Evolutionary conservation across 2,888 invertebrate genomes (phyloP).

Genomic region (Amiota mariae): DNA sequence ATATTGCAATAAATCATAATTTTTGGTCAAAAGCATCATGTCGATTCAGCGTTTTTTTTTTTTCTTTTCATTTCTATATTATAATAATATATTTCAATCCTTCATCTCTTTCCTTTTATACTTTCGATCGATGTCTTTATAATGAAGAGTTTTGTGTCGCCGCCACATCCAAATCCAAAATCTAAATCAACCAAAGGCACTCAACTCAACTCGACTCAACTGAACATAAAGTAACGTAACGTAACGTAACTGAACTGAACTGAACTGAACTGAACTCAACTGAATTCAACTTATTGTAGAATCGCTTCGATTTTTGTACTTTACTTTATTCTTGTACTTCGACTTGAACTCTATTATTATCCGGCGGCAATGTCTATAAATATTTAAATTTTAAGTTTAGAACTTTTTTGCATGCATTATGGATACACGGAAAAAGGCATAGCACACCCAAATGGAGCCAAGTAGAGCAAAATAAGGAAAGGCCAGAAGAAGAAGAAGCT

Average conservation of each 20-base stretch:
- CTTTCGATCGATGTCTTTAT: too few species aligned
- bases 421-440: constrained; percentile 7
- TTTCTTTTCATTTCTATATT: too few species aligned
- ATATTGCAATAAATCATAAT: constrained; percentile 70
- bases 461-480: too few species aligned
- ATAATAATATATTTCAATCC: background rate
- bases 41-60: constrained; percentile 64
- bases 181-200: too few species aligned
- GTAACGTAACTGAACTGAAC: background rate
- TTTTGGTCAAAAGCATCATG: constrained; percentile 66
- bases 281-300: too few species aligned
- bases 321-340: too few species aligned
- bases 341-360: constrained; percentile 14
- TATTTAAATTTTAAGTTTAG: constrained; percentile 67
- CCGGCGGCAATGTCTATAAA: constrained; percentile 61
- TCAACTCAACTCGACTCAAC: background rate
- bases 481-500: background rate
- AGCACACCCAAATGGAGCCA: too few species aligned
- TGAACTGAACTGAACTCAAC: background rate
- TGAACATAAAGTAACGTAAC: too few species aligned
- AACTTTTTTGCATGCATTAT: constrained; percentile 68
- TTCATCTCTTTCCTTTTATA: background rate
- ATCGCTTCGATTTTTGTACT: too few species aligned
- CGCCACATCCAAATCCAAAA: too few species aligned
- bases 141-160: too few species aligned